Evolutionary conservation across 2,797 vertebrate species (phyloP), one percentile per base, ranked within the genome.

Genomic region (Dendrocincla tyrannina): DNA sequence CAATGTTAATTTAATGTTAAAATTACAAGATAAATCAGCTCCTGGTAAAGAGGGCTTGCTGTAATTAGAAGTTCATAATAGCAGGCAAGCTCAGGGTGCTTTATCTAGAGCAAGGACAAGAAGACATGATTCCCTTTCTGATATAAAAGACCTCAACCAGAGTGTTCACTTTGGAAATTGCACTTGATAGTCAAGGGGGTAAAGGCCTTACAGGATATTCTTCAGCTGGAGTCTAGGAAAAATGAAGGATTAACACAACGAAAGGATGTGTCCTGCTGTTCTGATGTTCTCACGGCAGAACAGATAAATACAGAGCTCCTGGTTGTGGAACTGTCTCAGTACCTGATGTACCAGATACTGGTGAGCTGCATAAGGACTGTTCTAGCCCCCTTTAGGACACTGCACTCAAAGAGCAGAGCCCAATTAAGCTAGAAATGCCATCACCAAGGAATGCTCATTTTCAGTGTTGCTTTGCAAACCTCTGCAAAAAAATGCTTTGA

Each of bases 101-200:
- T 12, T 56, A 3, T 58, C 30, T 72, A 17, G 42, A 32, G 3
- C 0, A 22, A 77, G 46, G 46, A 53, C 37, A 67, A 53, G 63
- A 53, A 8, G 69, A 35, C 25, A 1, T 2, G 33, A 49, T 75
- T 85, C 55, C 32, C 1, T n/a, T 50, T 83, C 62, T 84, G 56
- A 46, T 46, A 14, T 28, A 32, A 33, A 92, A 59, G 7, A 2
- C 79, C 42, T 84, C 47, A 25, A 46, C 58, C 19, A 8, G 41
- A 19, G 19, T 5, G 24, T 39, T 84, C 30, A 9, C 58, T 87
- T 76, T 52, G 50, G 46, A n/a, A 67, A 1, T 23, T 79, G 20
- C 13, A 28, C 41, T 20, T 46, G 35, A 11, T 49, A 75, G 27
- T 37, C 0, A 0, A 17, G 22, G 49, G 32, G 25, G 11, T 52